These are phyloP conservation scores for Phrynocephalus vlangalii DNA, from an alignment of 2,797 vertebrate species.

Conservation along the genomic window DNA sequence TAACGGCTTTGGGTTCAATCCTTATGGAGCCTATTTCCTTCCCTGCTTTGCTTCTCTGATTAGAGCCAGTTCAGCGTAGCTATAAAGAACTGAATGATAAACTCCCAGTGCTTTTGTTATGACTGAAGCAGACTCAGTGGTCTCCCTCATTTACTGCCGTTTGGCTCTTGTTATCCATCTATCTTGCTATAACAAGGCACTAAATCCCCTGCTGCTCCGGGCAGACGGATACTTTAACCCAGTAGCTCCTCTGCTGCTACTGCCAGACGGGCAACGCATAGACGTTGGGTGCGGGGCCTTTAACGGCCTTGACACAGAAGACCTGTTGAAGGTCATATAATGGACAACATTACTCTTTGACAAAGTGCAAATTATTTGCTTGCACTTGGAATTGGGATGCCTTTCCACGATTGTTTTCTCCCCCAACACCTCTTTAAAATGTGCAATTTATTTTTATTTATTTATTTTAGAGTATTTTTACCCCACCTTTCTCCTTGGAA, in stretches of 20 bases:
- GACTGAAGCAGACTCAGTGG: constrained; percentile 60
- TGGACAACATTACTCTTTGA: not conserved
- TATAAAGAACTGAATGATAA: constrained; percentile 36
- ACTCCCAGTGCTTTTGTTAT: constrained; percentile 56
- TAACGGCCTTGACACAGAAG: constrained; percentile 49
- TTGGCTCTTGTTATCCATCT: constrained; percentile 58
- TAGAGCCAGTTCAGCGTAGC: constrained; percentile 37
- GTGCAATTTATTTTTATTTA: no score
- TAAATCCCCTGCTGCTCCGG: constrained; percentile 63
- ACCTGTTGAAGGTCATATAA: constrained; percentile 6
- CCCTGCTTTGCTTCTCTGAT: constrained; percentile 37
- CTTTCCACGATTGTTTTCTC: not conserved
- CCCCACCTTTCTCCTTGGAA: no score
- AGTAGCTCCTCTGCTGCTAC: constrained; percentile 54
- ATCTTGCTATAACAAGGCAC: constrained; percentile 65
- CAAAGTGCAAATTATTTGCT: not conserved
- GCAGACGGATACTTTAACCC: constrained; percentile 63
- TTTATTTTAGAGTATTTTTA: no score
- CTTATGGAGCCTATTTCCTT: constrained; percentile 27
- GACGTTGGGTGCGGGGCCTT: constrained; percentile 47
- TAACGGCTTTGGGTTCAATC: constrained; percentile 55
- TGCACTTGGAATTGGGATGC: not conserved
- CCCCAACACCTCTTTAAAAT: not conserved
- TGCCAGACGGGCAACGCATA: constrained; percentile 31
- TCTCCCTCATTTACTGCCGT: constrained; percentile 61